These are phyloP conservation scores for Cyprinodon brontotheroides DNA, from an alignment of 2,113 vertebrate species.

Conservation along the genomic window DNA sequence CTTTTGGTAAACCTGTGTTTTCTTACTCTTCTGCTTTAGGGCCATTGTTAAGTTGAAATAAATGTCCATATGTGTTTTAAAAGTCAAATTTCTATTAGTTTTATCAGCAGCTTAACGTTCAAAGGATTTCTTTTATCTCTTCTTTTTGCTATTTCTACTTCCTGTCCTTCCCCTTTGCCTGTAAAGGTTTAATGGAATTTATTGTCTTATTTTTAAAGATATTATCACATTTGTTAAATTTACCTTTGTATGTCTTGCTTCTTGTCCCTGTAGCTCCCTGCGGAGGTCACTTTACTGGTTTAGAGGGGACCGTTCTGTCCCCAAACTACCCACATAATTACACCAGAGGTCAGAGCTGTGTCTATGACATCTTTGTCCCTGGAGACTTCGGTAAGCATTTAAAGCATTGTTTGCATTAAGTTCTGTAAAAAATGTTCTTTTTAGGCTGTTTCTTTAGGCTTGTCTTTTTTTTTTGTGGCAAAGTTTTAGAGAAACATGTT, in stretches of 20 bases:
- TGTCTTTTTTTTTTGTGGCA: not conserved
- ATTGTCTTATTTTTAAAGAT: conserved; percentile 46
- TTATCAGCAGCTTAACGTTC: conserved; percentile 46
- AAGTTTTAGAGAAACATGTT: conserved; percentile 12
- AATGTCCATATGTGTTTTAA: too few relatives aligned
- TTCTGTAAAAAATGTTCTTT: conserved; percentile 18
- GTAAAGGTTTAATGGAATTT: conserved; percentile 39
- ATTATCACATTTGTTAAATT: conserved; percentile 41
- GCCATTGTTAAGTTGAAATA: not conserved
- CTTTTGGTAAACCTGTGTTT: not conserved
- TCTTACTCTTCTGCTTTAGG: not conserved
- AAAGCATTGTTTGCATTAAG: conserved; percentile 28
- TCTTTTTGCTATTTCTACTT: conserved; percentile 34
- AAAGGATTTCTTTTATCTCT: conserved; percentile 37
- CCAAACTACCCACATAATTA: conserved; percentile 99
- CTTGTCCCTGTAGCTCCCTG: conserved; percentile 86
- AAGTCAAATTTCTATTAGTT: not conserved
- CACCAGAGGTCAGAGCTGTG: conserved; percentile 90
- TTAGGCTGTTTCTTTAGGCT: not conserved
- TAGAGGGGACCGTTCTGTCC: conserved; percentile 95
- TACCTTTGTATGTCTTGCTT: conserved; percentile 38
- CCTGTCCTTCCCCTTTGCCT: conserved; percentile 36
- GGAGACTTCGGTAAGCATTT: conserved; percentile 95
- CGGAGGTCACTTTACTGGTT: conserved; percentile 92
- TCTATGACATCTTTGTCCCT: conserved; percentile 94